phyloP scores from a whole-genome alignment of 1,140 invertebrate genomes.

The Nylanderia fulva region DNA sequence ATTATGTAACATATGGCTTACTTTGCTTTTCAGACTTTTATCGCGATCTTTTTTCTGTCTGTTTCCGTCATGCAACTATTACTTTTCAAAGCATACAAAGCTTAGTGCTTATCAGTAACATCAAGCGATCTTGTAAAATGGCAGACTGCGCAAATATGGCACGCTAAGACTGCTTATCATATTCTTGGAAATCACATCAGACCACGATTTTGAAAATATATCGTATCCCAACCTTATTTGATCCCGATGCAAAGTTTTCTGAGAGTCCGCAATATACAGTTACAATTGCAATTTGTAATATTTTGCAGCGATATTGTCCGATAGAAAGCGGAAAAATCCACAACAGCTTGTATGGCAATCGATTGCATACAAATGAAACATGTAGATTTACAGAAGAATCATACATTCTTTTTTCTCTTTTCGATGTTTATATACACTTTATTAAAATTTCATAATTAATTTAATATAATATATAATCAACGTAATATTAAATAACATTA shows the following conservation, averaged over 20 bases:
- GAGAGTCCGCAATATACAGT: neutral
- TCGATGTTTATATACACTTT: neutral
- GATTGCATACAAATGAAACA: slow-evolving; percentile 20
- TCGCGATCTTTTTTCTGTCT: slow-evolving; percentile 21
- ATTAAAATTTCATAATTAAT: slow-evolving; percentile 12
- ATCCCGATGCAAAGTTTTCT: slow-evolving; percentile 21
- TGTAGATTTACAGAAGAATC: slow-evolving; percentile 4
- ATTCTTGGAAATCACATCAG: slow-evolving; percentile 22
- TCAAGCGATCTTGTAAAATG: neutral
- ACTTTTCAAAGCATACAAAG: neutral
- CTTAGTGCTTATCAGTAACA: slow-evolving; percentile 3
- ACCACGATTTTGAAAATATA: slow-evolving; percentile 14
- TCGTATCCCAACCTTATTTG: neutral
- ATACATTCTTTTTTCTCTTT: neutral
- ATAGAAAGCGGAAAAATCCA: neutral
- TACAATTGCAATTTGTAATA: neutral
- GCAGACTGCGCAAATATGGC: slow-evolving; percentile 14
- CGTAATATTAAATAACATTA: too few species aligned
- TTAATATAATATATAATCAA: too few species aligned
- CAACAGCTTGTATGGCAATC: slow-evolving; percentile 26
- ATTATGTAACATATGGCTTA: neutral
- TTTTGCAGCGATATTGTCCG: neutral
- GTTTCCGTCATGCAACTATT: slow-evolving; percentile 33
- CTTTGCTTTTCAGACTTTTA: slow-evolving; percentile 12
- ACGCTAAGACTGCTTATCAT: slow-evolving; percentile 35